Evolutionary conservation across 2,888 invertebrate genomes (phyloP), one percentile per base, ranked within the genome.

Genomic region (Cepaea hortensis): DNA sequence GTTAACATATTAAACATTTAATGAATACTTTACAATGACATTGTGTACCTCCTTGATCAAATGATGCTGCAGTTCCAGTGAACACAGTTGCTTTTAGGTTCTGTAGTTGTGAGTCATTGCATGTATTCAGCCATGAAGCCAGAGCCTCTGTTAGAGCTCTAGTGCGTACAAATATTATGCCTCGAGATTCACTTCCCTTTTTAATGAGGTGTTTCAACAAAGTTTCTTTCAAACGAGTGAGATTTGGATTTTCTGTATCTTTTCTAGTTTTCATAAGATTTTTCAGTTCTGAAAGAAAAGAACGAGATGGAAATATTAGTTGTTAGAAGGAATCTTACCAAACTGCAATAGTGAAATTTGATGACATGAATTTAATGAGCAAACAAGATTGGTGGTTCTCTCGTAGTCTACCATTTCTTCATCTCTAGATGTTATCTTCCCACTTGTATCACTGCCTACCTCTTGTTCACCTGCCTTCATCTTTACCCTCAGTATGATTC

Each of bases 81-180:
- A 91, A 90, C n/a, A 89, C 86, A n/a, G 85, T 87, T 15, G 89
- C 89, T 20, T 88, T 85, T 61, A 91, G 88, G 46, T 86, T 81
- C 3, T 62, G 80, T n/a, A 88, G 79, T 7, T 55, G 61, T 23
- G 61, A 48, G 55, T 85, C 80, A n/a, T 35, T 62, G 72, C 85
- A 85, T 11, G 75, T 35, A 62, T 88, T 87, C 23, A 92, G 68
- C 88, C 90, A 92, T 18, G 84, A 84, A 20, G 90, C 88, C 50
- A 92, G 84, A 15, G 91, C 89, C 23, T 85, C 83, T 72, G 91
- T 91, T 5, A 91, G 90, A 18, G 91, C 91, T 68, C 92, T 86
- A 6, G 91, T 90, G 62, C 91, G 88, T 3, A 92, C 91, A 89
- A 92, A 92, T 65, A 92, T 90, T 82, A 92, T 90, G 18, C 90